phyloP scores from a whole-genome alignment of 1,140 invertebrate species.

The Latrodectus geometricus region DNA sequence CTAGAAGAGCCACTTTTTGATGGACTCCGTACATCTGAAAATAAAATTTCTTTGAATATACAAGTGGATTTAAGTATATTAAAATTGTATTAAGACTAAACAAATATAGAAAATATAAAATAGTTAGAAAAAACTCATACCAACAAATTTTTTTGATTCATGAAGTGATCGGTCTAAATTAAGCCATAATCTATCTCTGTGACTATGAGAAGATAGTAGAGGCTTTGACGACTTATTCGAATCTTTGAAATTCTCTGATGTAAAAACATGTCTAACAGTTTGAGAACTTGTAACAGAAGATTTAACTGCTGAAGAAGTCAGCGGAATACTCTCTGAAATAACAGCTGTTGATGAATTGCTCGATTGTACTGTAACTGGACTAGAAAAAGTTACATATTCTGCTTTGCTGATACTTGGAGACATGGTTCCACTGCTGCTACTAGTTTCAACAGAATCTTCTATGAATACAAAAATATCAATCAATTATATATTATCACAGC shows the following conservation, averaged over 20 bases:
- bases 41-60: not conserved
- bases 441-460: constrained; percentile 63
- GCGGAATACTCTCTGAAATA: not conserved
- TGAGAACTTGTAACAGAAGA: not conserved
- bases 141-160: constrained; percentile 32
- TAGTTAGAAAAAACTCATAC: not conserved
- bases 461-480: not conserved
- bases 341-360: not conserved
- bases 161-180: constrained; percentile 50
- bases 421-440: constrained; percentile 62
- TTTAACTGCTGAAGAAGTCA: not conserved
- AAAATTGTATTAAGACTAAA: not conserved
- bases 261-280: not conserved
- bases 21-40: constrained; percentile 29
- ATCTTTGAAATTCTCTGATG: constrained; percentile 30
- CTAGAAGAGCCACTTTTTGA: constrained; percentile 45
- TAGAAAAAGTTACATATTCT: constrained; percentile 51
- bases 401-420: constrained; percentile 57
- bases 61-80: not conserved
- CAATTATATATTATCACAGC: not conserved
- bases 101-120: not conserved
- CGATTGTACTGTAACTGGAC: constrained; percentile 41
- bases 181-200: constrained; percentile 53
- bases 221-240: constrained; percentile 11
- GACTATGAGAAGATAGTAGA: constrained; percentile 6